phyloP scores from a whole-genome alignment of 2,888 invertebrate species.

The Pogonocherus hispidulus region DNA sequence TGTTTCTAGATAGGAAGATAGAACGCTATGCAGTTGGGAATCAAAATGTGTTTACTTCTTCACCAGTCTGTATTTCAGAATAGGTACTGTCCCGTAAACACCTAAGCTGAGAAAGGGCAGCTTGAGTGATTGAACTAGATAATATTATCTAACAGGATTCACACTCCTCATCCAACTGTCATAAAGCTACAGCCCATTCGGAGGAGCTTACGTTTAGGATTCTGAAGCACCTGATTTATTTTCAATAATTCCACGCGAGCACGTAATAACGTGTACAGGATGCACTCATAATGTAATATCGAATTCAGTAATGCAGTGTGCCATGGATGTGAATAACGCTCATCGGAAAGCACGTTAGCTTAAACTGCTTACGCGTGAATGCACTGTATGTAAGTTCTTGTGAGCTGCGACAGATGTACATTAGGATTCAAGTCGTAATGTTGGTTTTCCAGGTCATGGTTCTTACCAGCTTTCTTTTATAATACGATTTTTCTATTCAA shows the following conservation, averaged over 20 bases:
- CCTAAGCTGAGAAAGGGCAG: too few species aligned
- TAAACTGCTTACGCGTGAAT: slow-evolving; percentile 5
- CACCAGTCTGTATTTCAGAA: too few species aligned
- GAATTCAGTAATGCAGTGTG: neutral
- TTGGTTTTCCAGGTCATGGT: neutral
- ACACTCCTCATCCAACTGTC: too few species aligned
- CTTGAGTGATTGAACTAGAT: too few species aligned
- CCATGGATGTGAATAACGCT: slow-evolving; percentile 1
- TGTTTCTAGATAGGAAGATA: too few species aligned
- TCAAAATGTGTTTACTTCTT: too few species aligned
- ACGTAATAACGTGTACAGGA: neutral
- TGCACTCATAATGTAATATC: slow-evolving; percentile 3
- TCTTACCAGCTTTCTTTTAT: neutral
- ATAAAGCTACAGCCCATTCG: too few species aligned
- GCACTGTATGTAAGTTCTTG: neutral
- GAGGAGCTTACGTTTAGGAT: neutral
- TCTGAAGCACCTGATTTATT: neutral
- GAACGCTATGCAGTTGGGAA: too few species aligned
- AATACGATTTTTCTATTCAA: neutral
- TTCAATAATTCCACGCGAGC: neutral
- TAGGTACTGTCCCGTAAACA: too few species aligned
- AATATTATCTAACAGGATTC: too few species aligned
- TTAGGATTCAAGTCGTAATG: neutral
- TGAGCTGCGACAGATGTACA: neutral
- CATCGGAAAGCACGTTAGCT: neutral